Evolutionary conservation across 2,113 vertebrate genomes (phyloP).

Genomic region (Lipophrys pholis): DNA sequence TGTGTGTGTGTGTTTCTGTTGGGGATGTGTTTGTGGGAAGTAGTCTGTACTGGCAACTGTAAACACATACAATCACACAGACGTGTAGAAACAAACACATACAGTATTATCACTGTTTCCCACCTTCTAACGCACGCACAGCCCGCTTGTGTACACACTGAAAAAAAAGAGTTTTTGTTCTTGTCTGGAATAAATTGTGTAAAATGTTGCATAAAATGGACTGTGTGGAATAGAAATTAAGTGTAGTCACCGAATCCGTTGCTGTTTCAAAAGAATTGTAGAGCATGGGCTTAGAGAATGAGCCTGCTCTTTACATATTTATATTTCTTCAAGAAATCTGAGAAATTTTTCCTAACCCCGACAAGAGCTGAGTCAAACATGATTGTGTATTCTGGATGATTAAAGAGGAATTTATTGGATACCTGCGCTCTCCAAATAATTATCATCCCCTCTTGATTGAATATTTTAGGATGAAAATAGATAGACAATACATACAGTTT

Average conservation of each 20-base stretch:
- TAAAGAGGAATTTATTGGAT: constrained; percentile 57
- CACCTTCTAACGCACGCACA: constrained; percentile 30
- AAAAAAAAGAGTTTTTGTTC: constrained; percentile 21
- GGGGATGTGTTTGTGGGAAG: constrained; percentile 46
- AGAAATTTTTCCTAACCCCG: constrained; percentile 49
- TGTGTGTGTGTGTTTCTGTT: constrained; percentile 27
- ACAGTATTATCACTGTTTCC: constrained; percentile 23
- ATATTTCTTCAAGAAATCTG: constrained; percentile 42
- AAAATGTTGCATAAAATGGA: too few relatives aligned
- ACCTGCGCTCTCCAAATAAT: constrained; percentile 59
- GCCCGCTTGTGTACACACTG: constrained; percentile 17
- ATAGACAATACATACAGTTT: constrained; percentile 54
- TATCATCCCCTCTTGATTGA: constrained; percentile 57
- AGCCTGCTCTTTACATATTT: constrained; percentile 49
- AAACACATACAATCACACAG: constrained; percentile 73
- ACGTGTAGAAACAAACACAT: constrained; percentile 35
- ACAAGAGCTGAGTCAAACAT: constrained; percentile 39
- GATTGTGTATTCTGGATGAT: constrained; percentile 56
- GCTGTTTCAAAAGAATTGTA: constrained; percentile 26
- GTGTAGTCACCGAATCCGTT: constrained; percentile 25
- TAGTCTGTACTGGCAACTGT: constrained; percentile 64
- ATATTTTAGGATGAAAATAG: constrained; percentile 54
- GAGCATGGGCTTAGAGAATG: constrained; percentile 37
- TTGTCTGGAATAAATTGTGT: constrained; percentile 41
- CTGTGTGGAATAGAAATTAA: not conserved